These are phyloP conservation scores for Orcinus orca DNA, from an alignment of 2,113 vertebrate genomes.

Conservation along the genomic window DNA sequence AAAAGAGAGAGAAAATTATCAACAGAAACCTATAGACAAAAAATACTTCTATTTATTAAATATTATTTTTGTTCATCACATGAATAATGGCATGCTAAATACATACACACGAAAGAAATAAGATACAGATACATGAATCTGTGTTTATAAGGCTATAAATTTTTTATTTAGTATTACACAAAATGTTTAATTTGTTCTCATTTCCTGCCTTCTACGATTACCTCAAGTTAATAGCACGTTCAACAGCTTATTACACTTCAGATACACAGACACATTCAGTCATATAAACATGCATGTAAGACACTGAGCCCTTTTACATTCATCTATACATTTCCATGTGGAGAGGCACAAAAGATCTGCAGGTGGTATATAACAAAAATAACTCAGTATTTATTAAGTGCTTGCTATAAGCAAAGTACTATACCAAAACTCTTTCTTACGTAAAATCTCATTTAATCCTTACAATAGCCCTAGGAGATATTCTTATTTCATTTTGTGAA, in stretches of 20 bases:
- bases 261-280: neutral
- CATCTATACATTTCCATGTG: neutral
- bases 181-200: neutral
- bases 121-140: neutral
- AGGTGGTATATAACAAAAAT: neutral
- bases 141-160: neutral
- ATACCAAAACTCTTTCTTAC: neutral
- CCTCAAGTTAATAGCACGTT: neutral
- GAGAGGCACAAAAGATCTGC: neutral
- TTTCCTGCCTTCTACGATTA: neutral
- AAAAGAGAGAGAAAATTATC: conserved; percentile 20
- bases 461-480: neutral
- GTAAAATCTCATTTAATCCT: neutral
- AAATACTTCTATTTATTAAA: neutral
- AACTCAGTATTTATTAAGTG: neutral
- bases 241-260: neutral
- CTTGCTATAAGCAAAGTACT: neutral
- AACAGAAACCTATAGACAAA: neutral
- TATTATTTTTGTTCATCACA: neutral
- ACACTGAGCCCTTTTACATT: neutral
- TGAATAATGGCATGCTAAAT: conserved; percentile 10
- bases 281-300: neutral
- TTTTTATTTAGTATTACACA: neutral
- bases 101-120: neutral
- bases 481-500: neutral